Evolutionary conservation across 2,888 invertebrate species (phyloP), one percentile per base, ranked within the genome.

Genomic region (Pseudanteris insignis): DNA sequence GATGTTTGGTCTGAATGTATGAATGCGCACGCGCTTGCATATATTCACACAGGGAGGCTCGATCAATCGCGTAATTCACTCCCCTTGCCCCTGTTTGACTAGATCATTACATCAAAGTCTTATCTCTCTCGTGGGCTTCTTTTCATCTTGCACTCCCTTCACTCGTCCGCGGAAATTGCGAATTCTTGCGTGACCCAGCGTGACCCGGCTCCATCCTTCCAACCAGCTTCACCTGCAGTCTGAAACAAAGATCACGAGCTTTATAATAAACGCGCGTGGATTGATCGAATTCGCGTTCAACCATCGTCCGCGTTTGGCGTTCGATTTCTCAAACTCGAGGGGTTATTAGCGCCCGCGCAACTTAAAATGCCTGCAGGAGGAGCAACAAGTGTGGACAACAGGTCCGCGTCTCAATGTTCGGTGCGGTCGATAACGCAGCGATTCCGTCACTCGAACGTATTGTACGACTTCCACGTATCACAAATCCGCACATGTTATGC

Each of bases 381-480:
- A 77, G 79, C 79, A 79, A 79, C 79, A 79, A 79, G 79, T 79
- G 63, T 77, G 77, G 78, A 79, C 78, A 78, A 79, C 78, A 78
- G 78, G 78, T 78, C 77, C 75, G 73, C 70, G 71, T 63, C 60
- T 61, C 64, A 63, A 51, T 61, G 62, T 59, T 66, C 55, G 55
- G 62, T 53, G 58, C 65, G 63, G 65, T 67, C 67, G 67, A 64
- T 65, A 67, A 61, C 64, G 53, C 58, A 48, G 26, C 64, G 51
- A 46, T 63, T 64, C 65, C 62, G 62, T 63, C 50, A 50, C 43
- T 38, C 9, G 51, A 46, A 55, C 24, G 37, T 24, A 47, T 47
- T 36, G 57, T 54, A 37, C 51, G 54, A 58, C 53, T 40, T 59
- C 47, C 37, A 24, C 59, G 29, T 43, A 48, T 47, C 36, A 48